A percentile compares a stretch with the other conserved stretches of the same genome.
phyloP scores from a whole-genome alignment of 2,797 vertebrate genomes.

The Zenarchopterus dispar region DNA sequence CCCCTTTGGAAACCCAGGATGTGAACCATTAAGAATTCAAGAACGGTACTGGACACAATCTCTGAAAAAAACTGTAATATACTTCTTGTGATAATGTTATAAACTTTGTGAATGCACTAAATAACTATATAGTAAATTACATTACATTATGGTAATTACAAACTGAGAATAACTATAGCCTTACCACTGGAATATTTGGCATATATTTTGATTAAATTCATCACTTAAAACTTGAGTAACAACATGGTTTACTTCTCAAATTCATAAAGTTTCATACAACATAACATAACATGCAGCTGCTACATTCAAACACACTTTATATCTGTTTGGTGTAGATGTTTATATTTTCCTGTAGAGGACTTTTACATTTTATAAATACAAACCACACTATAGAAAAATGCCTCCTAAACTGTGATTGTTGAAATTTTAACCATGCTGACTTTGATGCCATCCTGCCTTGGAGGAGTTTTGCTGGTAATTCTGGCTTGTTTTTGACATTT shows the following conservation, averaged over 20 bases:
- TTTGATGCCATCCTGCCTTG: too few species aligned
- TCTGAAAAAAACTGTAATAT: background rate
- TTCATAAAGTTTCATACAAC: too few species aligned
- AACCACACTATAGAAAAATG: too few species aligned
- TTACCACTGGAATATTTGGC: background rate
- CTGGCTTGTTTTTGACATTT: too few species aligned
- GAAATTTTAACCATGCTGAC: too few species aligned
- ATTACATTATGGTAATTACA: slow-evolving; percentile 16
- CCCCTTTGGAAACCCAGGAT: slow-evolving; percentile 1
- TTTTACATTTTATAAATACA: too few species aligned
- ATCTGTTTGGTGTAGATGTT: too few species aligned
- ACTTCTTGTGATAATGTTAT: slow-evolving; percentile 5
- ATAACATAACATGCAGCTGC: too few species aligned
- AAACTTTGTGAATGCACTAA: slow-evolving; percentile 8
- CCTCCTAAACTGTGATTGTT: too few species aligned
- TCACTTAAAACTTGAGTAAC: background rate
- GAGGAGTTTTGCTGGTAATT: too few species aligned
- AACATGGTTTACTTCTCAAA: background rate
- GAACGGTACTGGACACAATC: slow-evolving; percentile 15
- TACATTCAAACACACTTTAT: too few species aligned
- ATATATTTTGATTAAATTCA: slow-evolving; percentile 2
- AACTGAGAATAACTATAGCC: slow-evolving; percentile 9
- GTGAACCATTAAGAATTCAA: background rate
- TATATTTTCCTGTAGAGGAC: too few species aligned
- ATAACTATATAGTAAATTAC: slow-evolving; percentile 11